phyloP scores from a whole-genome alignment of 2,888 invertebrate genomes.

The Ptychoptera albimana region DNA sequence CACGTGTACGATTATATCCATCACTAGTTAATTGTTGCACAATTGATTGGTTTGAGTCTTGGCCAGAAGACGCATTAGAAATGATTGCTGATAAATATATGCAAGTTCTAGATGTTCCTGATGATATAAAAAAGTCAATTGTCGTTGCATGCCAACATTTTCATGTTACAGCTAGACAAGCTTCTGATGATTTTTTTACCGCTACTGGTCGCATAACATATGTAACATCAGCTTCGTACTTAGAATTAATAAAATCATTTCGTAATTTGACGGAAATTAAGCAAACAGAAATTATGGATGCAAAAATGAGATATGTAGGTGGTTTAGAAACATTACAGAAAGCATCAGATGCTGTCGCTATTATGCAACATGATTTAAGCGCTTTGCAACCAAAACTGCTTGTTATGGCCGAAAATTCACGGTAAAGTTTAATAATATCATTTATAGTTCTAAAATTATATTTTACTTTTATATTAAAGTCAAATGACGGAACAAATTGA shows the following conservation, averaged over 20 bases:
- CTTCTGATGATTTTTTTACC: constrained; percentile 44
- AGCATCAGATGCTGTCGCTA: constrained; percentile 64
- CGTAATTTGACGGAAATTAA: constrained; percentile 56
- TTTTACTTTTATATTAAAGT: not conserved
- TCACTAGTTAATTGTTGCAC: constrained; percentile 85
- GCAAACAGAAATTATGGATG: constrained; percentile 48
- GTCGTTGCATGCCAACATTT: constrained; percentile 77
- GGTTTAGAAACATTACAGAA: constrained; percentile 67
- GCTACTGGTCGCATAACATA: constrained; percentile 59
- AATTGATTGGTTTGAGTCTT: constrained; percentile 85
- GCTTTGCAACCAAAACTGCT: constrained; percentile 71
- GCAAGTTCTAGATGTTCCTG: constrained; percentile 43
- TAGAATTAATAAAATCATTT: constrained; percentile 69
- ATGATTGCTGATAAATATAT: constrained; percentile 67
- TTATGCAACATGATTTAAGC: constrained; percentile 63
- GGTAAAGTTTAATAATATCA: constrained; percentile 22
- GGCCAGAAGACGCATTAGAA: constrained; percentile 73
- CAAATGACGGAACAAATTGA: constrained; percentile 61
- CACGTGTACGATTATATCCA: constrained; percentile 71
- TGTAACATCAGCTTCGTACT: constrained; percentile 78
- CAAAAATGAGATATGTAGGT: constrained; percentile 59
- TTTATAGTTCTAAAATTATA: not conserved
- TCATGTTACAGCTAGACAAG: constrained; percentile 56
- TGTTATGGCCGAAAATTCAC: constrained; percentile 61
- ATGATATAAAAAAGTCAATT: constrained; percentile 43